Conservation (phyloP, 2,888 invertebrate genomes). For the Branchipolynoe longqiensis region DNA sequence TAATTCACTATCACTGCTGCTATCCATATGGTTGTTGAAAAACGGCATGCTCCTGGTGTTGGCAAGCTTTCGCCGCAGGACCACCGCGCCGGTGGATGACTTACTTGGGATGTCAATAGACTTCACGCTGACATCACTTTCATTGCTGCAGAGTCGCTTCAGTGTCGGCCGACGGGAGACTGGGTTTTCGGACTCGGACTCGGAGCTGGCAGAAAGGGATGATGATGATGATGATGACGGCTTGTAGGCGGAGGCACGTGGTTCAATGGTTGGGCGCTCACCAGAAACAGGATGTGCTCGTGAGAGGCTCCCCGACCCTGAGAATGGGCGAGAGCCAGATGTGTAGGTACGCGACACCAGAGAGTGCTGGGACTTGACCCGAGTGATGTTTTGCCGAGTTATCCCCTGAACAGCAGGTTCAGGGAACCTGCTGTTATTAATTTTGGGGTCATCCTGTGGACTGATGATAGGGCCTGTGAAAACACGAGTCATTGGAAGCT, state of each 20-base stretch:
- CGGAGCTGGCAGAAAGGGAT: slow-evolving; percentile 5
- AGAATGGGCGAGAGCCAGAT: slow-evolving; percentile 7
- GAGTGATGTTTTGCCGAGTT: background rate
- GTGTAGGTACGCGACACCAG: background rate
- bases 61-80: background rate
- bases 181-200: slow-evolving; percentile 15
- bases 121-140: background rate
- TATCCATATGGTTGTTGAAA: background rate
- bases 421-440: background rate
- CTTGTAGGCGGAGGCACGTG: background rate
- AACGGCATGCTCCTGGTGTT: background rate
- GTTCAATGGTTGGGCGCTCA: background rate
- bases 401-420: background rate
- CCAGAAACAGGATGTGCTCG: background rate
- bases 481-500: background rate
- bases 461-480: background rate
- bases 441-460: background rate
- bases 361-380: background rate
- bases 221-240: background rate
- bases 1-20: background rate
- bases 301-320: background rate
- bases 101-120: background rate
- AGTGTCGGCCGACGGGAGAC: background rate
- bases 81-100: slow-evolving; percentile 16
- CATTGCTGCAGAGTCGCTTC: background rate